Evolutionary conservation across 2,113 vertebrate species (phyloP).

Genomic region (Vulpes vulpes): DNA sequence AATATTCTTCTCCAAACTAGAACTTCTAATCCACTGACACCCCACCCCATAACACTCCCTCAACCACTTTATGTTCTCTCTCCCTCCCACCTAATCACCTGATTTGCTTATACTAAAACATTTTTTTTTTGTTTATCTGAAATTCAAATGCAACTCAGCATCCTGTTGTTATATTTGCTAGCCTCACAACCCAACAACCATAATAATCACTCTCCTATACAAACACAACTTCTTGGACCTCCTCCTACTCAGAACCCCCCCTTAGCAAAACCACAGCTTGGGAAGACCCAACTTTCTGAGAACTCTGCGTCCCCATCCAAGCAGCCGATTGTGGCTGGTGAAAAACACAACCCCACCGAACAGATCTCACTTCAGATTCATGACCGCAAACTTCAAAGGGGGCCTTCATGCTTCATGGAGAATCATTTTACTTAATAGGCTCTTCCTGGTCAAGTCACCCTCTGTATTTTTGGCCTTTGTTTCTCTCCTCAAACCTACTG

Average conservation of each 20-base stretch:
- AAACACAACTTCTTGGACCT: neutral
- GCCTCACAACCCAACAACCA: neutral
- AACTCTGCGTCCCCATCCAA: no score
- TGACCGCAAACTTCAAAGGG: fast-evolving
- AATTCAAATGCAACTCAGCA: neutral
- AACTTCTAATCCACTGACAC: neutral
- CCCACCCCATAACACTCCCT: neutral
- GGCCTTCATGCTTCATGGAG: neutral
- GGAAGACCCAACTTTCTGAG: neutral
- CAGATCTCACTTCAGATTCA: neutral
- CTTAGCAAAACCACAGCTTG: neutral
- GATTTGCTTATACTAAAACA: neutral
- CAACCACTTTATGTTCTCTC: no score
- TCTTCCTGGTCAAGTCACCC: neutral
- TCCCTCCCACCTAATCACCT: neutral
- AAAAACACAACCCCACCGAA: neutral
- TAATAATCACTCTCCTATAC: neutral
- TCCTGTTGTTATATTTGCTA: neutral
- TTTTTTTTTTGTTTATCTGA: neutral
- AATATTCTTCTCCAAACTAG: fast-evolving
- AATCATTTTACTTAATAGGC: fast-evolving
- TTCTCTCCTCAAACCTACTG: neutral
- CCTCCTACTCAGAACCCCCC: neutral
- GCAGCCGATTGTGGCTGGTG: neutral
- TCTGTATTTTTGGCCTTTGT: neutral